phyloP scores from a whole-genome alignment of 2,113 vertebrate species.

The Siniperca knerii region DNA sequence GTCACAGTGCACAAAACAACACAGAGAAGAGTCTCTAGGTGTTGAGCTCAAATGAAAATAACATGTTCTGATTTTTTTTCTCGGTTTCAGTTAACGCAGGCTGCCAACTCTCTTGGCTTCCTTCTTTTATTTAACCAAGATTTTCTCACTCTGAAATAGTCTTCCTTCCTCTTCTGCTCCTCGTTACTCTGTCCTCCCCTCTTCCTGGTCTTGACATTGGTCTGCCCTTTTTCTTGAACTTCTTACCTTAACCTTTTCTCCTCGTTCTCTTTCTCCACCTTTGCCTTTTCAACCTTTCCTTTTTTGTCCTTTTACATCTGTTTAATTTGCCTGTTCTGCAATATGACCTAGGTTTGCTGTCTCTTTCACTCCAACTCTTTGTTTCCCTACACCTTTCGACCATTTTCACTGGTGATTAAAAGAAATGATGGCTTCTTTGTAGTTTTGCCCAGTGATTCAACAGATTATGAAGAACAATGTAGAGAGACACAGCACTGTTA shows the following conservation, averaged over 20 bases:
- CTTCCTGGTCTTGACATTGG: constrained; percentile 10
- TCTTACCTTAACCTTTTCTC: constrained; percentile 17
- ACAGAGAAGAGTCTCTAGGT: constrained; percentile 5
- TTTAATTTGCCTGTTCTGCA: constrained; percentile 9
- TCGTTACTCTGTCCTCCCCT: neutral
- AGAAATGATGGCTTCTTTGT: constrained; percentile 15
- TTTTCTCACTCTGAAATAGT: neutral
- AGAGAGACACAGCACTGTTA: constrained; percentile 14
- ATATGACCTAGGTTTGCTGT: neutral
- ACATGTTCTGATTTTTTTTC: constrained; percentile 20
- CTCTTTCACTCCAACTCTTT: constrained; percentile 19
- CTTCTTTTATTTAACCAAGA: neutral
- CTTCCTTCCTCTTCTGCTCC: neutral
- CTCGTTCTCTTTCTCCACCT: neutral
- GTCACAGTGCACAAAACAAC: constrained; percentile 22
- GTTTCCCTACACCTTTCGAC: constrained; percentile 26
- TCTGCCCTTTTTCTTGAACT: constrained; percentile 1
- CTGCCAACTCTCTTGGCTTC: neutral
- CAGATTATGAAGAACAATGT: constrained; percentile 25
- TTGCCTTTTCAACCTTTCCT: constrained; percentile 42
- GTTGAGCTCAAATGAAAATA: constrained; percentile 25
- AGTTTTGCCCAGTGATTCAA: constrained; percentile 16
- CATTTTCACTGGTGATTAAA: constrained; percentile 41
- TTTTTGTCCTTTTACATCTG: constrained; percentile 6
- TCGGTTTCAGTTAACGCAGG: constrained; percentile 15